A percentile compares a stretch with the other conserved stretches of the same genome.
Conservation (phyloP, 2,888 invertebrate genomes). For the Schrankia costaestrigalis region DNA sequence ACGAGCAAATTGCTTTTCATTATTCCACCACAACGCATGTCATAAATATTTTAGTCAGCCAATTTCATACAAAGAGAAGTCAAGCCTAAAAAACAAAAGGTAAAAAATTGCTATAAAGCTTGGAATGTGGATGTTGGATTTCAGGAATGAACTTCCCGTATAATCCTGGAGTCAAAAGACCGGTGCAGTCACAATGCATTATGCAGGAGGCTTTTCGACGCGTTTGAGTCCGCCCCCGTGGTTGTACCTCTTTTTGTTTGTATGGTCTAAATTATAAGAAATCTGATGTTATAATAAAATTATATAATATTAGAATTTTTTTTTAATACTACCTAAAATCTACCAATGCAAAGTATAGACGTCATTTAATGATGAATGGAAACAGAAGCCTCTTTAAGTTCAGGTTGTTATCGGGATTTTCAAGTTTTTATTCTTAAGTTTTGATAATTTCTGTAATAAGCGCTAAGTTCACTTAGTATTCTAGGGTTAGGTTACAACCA, state of each 20-base stretch:
- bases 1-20: no score
- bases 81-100: conserved; percentile 19
- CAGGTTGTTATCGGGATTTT: no score
- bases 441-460: no score
- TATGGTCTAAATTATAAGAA: conserved; percentile 11
- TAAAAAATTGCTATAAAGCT: conserved; percentile 31
- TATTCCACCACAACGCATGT: conserved; percentile 1
- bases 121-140: conserved; percentile 24
- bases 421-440: no score
- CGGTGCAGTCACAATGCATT: conserved; percentile 61
- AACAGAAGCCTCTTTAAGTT: no score
- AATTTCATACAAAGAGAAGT: conserved; percentile 9
- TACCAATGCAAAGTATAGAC: no score
- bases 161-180: conserved; percentile 55
- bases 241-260: conserved; percentile 30
- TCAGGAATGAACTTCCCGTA: conserved; percentile 50
- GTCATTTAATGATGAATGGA: no score
- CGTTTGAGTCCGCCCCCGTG: conserved; percentile 39
- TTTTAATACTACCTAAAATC: no score
- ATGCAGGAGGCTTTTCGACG: conserved; percentile 63
- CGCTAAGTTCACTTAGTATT: no score
- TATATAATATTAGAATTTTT: no score
- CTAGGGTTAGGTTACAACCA: no score
- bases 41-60: conserved; percentile 5
- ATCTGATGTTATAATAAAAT: no score